Evolutionary conservation across 2,888 invertebrate genomes (phyloP).

Genomic region (Hipparchia sbordonii): DNA sequence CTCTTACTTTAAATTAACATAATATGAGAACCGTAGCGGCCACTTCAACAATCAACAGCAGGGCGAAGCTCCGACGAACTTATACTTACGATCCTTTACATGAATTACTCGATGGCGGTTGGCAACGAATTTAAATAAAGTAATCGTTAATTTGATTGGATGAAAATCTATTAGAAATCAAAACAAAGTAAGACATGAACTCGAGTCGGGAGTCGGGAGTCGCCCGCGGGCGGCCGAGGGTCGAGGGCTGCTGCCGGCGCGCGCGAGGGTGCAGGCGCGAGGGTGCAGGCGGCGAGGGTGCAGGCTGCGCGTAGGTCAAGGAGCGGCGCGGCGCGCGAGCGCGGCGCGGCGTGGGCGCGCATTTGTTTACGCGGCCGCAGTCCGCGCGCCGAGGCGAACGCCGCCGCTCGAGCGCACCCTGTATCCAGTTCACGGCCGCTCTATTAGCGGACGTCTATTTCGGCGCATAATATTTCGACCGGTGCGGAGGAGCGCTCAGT

Average conservation of each 20-base stretch:
- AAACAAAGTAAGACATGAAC: background rate
- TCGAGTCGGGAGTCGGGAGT: background rate
- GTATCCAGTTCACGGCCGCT: slow-evolving; percentile 80
- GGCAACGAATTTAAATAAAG: background rate
- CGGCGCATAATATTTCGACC: slow-evolving; percentile 73
- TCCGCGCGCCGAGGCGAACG: slow-evolving; percentile 53
- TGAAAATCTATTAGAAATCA: background rate
- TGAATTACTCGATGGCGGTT: slow-evolving; percentile 9
- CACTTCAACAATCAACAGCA: background rate
- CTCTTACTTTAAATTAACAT: slow-evolving; percentile 18
- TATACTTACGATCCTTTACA: background rate
- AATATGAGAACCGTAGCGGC: slow-evolving; percentile 1
- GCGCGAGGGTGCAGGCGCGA: background rate
- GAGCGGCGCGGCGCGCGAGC: background rate
- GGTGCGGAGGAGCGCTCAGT: slow-evolving; percentile 73
- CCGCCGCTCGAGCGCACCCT: slow-evolving; percentile 66
- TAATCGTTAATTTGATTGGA: slow-evolving; percentile 32
- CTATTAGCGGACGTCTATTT: slow-evolving; percentile 79
- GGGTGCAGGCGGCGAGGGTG: background rate
- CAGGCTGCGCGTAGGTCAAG: background rate
- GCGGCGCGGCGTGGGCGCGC: slow-evolving; percentile 42
- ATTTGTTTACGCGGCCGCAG: slow-evolving; percentile 51
- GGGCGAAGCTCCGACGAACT: background rate
- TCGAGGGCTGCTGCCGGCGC: too few species aligned
- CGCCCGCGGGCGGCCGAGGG: background rate